A percentile compares a stretch with the other conserved stretches of the same genome.
These are phyloP conservation scores for Herpetotheres cachinnans DNA, from an alignment of 2,113 vertebrate species.

Conservation along the genomic window DNA sequence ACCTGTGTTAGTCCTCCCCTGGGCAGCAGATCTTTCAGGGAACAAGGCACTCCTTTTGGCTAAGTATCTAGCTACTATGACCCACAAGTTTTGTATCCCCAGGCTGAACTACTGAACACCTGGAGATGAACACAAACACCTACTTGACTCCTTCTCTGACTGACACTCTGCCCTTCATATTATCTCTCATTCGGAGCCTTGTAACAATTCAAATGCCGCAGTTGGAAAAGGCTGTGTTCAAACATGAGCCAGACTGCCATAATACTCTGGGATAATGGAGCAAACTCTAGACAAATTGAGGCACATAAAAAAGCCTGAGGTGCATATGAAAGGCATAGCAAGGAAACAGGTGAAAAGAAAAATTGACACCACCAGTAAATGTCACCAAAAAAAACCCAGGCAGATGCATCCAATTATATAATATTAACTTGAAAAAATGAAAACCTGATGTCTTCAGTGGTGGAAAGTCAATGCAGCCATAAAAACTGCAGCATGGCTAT, in stretches of 20 bases:
- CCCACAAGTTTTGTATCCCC: neutral
- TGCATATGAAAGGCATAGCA: neutral
- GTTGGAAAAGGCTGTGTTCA: neutral
- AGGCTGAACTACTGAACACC: neutral
- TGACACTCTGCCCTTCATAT: neutral
- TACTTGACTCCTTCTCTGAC: neutral
- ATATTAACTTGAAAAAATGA: neutral
- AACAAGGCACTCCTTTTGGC: neutral
- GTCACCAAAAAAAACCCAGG: neutral
- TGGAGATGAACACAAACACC: neutral
- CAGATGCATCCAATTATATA: neutral
- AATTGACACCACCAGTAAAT: neutral
- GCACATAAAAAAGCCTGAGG: neutral
- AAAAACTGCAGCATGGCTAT: conserved; percentile 22
- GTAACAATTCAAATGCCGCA: neutral
- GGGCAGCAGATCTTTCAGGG: neutral
- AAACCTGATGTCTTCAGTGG: neutral
- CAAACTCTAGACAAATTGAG: neutral
- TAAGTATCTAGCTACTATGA: neutral
- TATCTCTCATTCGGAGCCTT: neutral
- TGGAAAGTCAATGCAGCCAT: neutral
- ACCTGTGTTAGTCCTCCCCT: neutral
- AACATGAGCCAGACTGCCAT: neutral
- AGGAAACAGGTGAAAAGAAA: neutral
- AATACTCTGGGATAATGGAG: neutral